phyloP scores from a whole-genome alignment of 2,888 invertebrate species.

The Suillia variegata region DNA sequence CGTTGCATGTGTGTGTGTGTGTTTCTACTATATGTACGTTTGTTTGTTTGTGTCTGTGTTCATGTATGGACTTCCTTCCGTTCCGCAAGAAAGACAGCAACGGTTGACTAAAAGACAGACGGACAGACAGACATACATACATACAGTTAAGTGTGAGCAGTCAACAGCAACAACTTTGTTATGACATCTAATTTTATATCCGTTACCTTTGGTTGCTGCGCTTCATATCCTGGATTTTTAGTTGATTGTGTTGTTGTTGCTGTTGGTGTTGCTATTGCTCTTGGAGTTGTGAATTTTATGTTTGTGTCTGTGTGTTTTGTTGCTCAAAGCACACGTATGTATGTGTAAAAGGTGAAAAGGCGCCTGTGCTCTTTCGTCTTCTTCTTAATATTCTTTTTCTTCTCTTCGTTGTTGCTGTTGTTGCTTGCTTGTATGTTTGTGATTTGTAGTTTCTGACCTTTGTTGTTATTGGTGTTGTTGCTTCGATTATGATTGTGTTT shows the following conservation, averaged over 20 bases:
- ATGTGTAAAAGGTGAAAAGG: neutral
- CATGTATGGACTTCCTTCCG: neutral
- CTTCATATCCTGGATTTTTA: neutral
- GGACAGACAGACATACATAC: too few relatives aligned
- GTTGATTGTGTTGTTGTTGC: too few relatives aligned
- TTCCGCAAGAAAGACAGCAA: neutral
- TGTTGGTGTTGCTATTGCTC: too few relatives aligned
- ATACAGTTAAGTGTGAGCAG: too few relatives aligned
- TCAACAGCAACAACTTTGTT: too few relatives aligned
- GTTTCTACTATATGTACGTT: neutral
- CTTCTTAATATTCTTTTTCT: too few relatives aligned
- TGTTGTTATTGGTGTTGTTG: neutral
- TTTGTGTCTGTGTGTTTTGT: too few relatives aligned
- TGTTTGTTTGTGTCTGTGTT: neutral
- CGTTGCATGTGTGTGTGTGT: neutral
- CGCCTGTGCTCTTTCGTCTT: neutral
- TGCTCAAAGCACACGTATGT: neutral
- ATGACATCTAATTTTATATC: constrained; percentile 5
- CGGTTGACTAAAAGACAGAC: too few relatives aligned
- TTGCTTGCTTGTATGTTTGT: neutral
- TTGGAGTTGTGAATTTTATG: too few relatives aligned
- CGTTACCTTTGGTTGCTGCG: neutral
- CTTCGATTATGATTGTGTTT: neutral
- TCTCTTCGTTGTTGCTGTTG: neutral
- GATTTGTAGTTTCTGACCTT: neutral